Evolutionary conservation across 92 coral and sea anemone genomes (phyloP), one percentile per base, ranked within the genome.

Genomic region (Actinernus sp.): DNA sequence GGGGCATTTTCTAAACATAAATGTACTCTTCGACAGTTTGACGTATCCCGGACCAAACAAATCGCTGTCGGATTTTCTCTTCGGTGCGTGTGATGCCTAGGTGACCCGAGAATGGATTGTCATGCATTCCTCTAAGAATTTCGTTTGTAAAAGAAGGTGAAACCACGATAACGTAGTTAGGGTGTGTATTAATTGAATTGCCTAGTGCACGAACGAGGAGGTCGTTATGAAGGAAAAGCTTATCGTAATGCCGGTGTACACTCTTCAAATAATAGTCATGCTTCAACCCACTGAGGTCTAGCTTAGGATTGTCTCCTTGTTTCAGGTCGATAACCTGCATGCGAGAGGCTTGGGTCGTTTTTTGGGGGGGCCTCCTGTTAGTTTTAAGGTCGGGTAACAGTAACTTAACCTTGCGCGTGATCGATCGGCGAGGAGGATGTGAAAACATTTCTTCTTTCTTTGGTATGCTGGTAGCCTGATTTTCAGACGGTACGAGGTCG

Each of bases 1-100:
- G 17, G 52, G 48, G 46, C 90, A 84, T 58, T 63, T 55, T 1
- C 55, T n/a, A n/a, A n/a, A n/a, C n/a, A n/a, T n/a, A n/a, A n/a
- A n/a, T n/a, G n/a, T n/a, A n/a, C n/a, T n/a, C n/a, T n/a, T n/a
- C n/a, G n/a, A n/a, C n/a, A n/a, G n/a, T n/a, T n/a, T n/a, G n/a
- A n/a, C n/a, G n/a, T n/a, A n/a, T n/a, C n/a, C n/a, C n/a, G n/a
- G n/a, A n/a, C 79, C 70, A 72, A 31, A 30, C 58, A 43, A 74
- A 62, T 22, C 72, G 41, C 20, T 50, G 19, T 23, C 52, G 52
- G 20, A 61, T 30, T 37, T 39, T 25, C 1, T 33, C 52, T 31
- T 45, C 61, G 2, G 70, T 72, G n/a, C 21, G 31, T 2, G 27
- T 53, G 16, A 47, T 26, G 1, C 80, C 80, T 19, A 73, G 55